Conservation (phyloP, 2,888 invertebrate species). For the Pyrgus malvae region DNA sequence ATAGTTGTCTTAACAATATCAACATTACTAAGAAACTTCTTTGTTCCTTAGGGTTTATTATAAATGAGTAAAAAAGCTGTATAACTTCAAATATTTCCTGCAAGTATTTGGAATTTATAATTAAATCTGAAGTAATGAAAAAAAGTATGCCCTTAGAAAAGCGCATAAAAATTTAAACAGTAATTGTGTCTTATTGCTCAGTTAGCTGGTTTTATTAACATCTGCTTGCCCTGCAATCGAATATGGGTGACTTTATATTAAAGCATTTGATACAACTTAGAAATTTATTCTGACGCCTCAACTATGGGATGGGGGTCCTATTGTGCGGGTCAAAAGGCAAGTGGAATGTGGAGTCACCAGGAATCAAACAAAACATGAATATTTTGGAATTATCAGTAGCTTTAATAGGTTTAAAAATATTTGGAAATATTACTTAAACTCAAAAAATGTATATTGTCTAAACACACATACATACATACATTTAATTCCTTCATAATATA, state of each 20-base stretch:
- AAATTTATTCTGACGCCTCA: slow-evolving; percentile 30
- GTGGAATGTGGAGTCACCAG: neutral
- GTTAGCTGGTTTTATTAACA: slow-evolving; percentile 2
- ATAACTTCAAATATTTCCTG: neutral
- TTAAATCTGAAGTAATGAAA: slow-evolving; percentile 1
- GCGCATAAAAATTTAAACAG: neutral
- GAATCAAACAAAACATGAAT: slow-evolving; percentile 4
- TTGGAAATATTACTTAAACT: slow-evolving; percentile 7
- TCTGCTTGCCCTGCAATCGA: slow-evolving; percentile 15
- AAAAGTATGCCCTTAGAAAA: slow-evolving; percentile 4
- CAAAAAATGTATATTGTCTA: no score
- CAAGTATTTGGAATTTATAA: slow-evolving; percentile 5
- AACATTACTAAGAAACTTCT: slow-evolving; percentile 4
- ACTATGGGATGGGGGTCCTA: slow-evolving; percentile 30
- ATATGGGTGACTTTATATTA: slow-evolving; percentile 22
- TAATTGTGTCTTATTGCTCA: neutral
- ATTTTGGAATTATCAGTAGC: slow-evolving; percentile 28
- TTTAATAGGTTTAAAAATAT: slow-evolving; percentile 28
- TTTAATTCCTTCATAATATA: no score
- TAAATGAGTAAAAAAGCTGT: slow-evolving; percentile 3
- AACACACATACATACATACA: no score
- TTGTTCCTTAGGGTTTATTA: slow-evolving; percentile 2
- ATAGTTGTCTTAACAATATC: neutral
- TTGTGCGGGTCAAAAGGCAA: slow-evolving; percentile 15
- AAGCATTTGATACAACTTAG: slow-evolving; percentile 14